phyloP scores from a whole-genome alignment of 2,888 invertebrate species.

The Chydorus sphaericus region DNA sequence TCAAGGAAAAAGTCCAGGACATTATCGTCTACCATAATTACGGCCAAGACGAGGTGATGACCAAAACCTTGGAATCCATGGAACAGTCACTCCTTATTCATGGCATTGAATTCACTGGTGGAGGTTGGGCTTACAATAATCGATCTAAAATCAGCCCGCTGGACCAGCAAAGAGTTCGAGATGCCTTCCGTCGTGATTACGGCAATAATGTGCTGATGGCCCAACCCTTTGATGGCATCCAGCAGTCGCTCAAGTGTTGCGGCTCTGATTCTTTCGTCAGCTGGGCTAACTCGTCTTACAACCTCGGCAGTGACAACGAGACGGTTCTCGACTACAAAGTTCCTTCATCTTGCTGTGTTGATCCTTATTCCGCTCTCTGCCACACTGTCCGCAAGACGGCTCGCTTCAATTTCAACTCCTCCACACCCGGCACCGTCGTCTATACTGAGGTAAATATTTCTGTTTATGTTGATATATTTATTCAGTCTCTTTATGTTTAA shows the following conservation, averaged over 20 bases:
- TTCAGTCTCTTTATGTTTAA: not conserved
- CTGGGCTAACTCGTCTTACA: constrained; percentile 49
- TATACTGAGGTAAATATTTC: too few species aligned
- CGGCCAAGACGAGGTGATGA: too few species aligned
- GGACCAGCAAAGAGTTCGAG: constrained; percentile 44
- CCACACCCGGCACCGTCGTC: constrained; percentile 34
- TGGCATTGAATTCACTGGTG: too few species aligned
- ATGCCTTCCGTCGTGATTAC: constrained; percentile 48
- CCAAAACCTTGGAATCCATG: too few species aligned
- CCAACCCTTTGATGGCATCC: constrained; percentile 50
- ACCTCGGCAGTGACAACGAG: constrained; percentile 24
- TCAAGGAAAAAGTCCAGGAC: too few species aligned
- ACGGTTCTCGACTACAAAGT: constrained; percentile 36
- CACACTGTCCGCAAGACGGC: constrained; percentile 33
- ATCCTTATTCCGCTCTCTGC: constrained; percentile 34
- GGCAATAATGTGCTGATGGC: constrained; percentile 32
- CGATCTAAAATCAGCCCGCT: constrained; percentile 46
- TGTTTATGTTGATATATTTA: not conserved
- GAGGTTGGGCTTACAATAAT: too few species aligned
- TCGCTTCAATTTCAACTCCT: constrained; percentile 34
- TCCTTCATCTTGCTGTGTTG: constrained; percentile 45
- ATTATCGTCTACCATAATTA: too few species aligned
- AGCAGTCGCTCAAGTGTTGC: constrained; percentile 56
- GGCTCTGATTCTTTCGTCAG: constrained; percentile 55
- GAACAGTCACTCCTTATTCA: too few species aligned